These are phyloP conservation scores for Callospermophilus lateralis DNA, from an alignment of 2,113 vertebrate species.

Conservation along the genomic window DNA sequence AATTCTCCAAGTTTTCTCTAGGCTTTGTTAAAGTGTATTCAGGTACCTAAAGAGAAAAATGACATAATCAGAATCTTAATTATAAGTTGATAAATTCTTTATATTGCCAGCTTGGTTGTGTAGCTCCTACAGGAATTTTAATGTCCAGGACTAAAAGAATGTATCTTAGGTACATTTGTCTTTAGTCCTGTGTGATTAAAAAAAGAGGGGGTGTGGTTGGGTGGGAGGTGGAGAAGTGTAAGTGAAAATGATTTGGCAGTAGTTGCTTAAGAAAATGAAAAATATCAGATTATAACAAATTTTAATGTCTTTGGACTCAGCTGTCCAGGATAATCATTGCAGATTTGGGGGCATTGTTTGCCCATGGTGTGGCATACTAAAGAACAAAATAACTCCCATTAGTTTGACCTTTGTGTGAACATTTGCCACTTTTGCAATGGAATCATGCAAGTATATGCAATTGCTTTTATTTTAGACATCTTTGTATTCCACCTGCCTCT, in stretches of 20 bases:
- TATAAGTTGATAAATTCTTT: background rate
- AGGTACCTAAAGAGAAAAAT: background rate
- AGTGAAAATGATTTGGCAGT: background rate
- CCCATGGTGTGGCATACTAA: background rate
- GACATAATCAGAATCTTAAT: background rate
- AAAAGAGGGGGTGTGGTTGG: background rate
- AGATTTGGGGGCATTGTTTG: slow-evolving; percentile 24
- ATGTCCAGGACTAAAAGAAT: background rate
- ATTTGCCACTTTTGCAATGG: slow-evolving; percentile 59
- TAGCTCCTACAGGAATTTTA: background rate
- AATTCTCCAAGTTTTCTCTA: slow-evolving; percentile 32
- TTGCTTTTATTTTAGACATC: background rate
- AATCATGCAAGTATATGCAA: background rate
- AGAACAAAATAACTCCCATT: background rate
- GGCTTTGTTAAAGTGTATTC: slow-evolving; percentile 27
- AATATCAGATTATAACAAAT: background rate
- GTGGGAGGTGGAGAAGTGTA: background rate
- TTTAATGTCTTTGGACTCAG: background rate
- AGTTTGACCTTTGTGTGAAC: slow-evolving; percentile 50
- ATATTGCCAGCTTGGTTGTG: background rate
- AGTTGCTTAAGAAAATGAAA: background rate
- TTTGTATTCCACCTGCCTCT: slow-evolving; percentile 65
- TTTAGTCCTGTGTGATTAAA: background rate
- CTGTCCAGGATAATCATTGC: background rate
- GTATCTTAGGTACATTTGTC: background rate